Evolutionary conservation across 2,113 vertebrate species (phyloP).

Genomic region (Ailuropoda melanoleuca): DNA sequence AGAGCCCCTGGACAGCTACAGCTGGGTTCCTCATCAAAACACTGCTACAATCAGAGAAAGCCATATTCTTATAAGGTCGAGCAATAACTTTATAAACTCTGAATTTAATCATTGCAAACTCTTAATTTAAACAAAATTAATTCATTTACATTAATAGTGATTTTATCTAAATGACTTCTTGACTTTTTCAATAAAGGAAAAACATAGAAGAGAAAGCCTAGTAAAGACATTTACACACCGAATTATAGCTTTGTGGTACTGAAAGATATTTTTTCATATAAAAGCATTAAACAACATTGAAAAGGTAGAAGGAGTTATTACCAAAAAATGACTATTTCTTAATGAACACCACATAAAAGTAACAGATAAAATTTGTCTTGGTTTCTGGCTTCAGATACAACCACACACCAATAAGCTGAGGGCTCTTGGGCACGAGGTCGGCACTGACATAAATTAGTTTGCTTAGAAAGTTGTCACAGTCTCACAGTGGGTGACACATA

Average conservation of each 20-base stretch:
- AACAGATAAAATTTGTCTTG: background rate
- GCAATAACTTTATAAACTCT: background rate
- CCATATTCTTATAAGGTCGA: background rate
- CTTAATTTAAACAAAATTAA: background rate
- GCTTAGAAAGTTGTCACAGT: background rate
- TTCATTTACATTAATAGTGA: background rate
- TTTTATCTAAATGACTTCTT: background rate
- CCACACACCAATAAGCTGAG: background rate
- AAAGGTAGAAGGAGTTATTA: background rate
- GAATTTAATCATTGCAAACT: background rate
- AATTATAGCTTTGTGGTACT: background rate
- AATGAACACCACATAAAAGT: background rate
- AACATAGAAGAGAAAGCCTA: background rate
- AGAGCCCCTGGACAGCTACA: rapidly evolving
- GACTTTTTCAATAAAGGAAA: background rate
- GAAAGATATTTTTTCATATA: background rate
- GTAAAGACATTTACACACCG: background rate
- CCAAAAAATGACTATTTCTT: background rate
- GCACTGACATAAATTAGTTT: background rate
- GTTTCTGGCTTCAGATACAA: background rate
- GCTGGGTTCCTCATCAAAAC: background rate
- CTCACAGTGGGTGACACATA: background rate
- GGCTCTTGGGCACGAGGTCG: no score
- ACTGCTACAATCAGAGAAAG: background rate
- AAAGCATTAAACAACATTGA: background rate